These are phyloP conservation scores for Eudorcas thomsonii DNA, from an alignment of 2,113 vertebrate species.

Conservation along the genomic window DNA sequence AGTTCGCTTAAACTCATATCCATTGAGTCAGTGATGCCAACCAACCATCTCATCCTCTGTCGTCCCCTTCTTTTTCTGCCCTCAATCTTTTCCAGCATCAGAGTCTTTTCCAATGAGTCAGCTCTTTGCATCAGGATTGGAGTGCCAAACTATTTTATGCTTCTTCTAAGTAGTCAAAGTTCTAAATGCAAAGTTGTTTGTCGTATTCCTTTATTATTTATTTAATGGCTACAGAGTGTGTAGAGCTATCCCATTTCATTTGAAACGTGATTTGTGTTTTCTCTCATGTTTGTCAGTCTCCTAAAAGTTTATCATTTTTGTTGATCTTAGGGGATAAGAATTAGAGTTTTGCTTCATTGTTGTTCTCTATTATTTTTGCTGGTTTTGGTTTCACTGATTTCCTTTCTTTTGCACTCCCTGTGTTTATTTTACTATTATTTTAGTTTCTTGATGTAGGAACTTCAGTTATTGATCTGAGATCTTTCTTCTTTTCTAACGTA, in stretches of 20 bases:
- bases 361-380: neutral
- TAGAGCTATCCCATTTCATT: neutral
- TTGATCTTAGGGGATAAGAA: neutral
- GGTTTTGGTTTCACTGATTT: neutral
- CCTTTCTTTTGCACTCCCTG: neutral
- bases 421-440: neutral
- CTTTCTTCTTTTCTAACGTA: neutral
- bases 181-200: neutral
- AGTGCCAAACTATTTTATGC: neutral
- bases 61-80: accelerated
- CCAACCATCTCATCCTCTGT: neutral
- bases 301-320: neutral
- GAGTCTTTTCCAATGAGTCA: neutral
- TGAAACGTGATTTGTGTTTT: neutral
- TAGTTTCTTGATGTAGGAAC: neutral
- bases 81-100: neutral
- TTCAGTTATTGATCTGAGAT: neutral
- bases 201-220: neutral
- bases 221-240: neutral
- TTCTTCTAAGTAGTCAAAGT: neutral
- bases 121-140: neutral
- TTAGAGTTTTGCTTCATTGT: neutral
- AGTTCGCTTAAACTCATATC: neutral
- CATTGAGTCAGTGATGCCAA: neutral
- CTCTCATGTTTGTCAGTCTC: neutral